Evolutionary conservation across 2,797 vertebrate genomes (phyloP).

Genomic region (Epinephelus coioides): DNA sequence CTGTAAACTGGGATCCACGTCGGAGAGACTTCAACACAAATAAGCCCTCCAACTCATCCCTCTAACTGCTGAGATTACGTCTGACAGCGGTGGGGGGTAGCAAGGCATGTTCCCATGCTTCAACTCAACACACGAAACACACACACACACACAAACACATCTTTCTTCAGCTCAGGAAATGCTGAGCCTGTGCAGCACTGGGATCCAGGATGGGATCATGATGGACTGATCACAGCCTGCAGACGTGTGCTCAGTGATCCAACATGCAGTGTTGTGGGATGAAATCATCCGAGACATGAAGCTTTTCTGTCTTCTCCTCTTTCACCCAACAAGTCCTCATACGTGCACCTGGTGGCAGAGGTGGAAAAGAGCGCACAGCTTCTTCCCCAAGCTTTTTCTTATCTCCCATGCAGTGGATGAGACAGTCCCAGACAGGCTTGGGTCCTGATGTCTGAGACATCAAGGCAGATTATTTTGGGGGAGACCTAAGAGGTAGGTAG

Average conservation of each 20-base stretch:
- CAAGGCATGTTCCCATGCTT: conserved; percentile 5
- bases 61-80: conserved; percentile 56
- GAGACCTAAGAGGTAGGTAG: not conserved
- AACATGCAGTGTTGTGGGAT: not conserved
- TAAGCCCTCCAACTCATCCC: conserved; percentile 34
- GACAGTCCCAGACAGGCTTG: not conserved
- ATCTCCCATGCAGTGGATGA: not conserved
- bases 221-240: conserved; percentile 26
- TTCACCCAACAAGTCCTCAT: not conserved
- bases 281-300: not conserved
- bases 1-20: conserved; percentile 25
- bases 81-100: conserved; percentile 41
- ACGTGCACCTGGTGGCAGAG: not conserved
- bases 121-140: not conserved
- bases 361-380: not conserved
- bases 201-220: conserved; percentile 34
- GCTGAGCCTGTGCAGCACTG: conserved; percentile 17
- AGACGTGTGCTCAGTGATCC: not conserved
- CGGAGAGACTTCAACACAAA: conserved; percentile 35
- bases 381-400: not conserved
- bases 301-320: not conserved
- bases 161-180: conserved; percentile 30
- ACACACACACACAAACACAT: not conserved
- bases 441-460: not conserved
- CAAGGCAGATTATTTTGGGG: not conserved